Base-by-base conservation (phyloP, 2,888 invertebrate species). In the Patella depressa region DNA sequence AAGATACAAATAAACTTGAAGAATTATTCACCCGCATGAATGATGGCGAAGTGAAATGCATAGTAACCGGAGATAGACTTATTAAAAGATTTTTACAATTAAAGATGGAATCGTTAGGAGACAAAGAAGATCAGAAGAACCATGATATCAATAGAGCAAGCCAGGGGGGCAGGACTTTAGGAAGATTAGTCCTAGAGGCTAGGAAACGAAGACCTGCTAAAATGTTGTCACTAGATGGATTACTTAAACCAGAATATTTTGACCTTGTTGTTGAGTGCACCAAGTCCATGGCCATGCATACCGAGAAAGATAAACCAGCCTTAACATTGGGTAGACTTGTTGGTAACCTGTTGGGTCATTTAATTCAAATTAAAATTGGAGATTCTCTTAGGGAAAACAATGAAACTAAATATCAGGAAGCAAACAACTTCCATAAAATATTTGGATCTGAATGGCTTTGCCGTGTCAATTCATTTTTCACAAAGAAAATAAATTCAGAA, bases 211-310 rank as follows among this genome's bases (percentile, higher is more conserved):
- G 57, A 57, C 57, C 57, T 57, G 57, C 57, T 57, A 3, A 57
- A 57, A 57, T 57, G 57, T 17, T 57, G 57, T 57, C 57, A 57
- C 14, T 57, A 57, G 57, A 57, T n/a, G 15, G 57, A 57, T 57
- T 57, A 57, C 57, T 57, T 57, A 17, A 14, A 57, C 57, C 57
- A 17, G 57, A 57, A 57, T 57, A 57, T 57, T 57, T 57, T n/a
- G 57, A 57, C 57, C 57, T 57, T 57, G 57, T 57, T 57, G 57
- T 57, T n/a, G 57, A 57, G n/a, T 57, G 57, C 57, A 57, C 57
- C 57, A 57, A 57, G 57, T 57, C 57, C 14, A 57, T 57, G 57
- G 57, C n/a, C 57, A 14, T 57, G n/a, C 14, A 57, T 57, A 34
- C 34, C 34, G 57, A 57, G 57, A 57, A n/a, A 57, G 57, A 14